Base-by-base conservation (phyloP, 53 echinoderm and acorn worm species). In the Crossaster papposus region DNA sequence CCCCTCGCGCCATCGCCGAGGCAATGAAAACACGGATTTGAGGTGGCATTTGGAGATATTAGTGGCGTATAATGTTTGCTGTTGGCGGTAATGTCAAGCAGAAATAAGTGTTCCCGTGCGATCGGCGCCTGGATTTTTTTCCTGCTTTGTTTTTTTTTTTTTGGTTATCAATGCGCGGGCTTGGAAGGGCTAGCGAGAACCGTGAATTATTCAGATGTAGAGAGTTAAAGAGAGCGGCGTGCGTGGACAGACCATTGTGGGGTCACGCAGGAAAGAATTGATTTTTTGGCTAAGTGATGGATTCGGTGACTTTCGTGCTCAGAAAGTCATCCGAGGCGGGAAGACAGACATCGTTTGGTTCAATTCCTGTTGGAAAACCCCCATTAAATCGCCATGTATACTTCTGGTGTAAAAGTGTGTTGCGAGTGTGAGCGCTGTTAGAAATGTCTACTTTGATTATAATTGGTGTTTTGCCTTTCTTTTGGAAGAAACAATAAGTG, bases 41-140 rank as follows among this genome's bases (percentile, higher is more conserved):
- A 85, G 85, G 73, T 85, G 85, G 85, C 73, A 85, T 85, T 85
- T 85, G 73, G 73, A 85, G 85, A 85, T 85, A 85, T 85, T 85
- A 85, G 85, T 73, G 53, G 54, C 85, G 72, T 73, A 85, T 72
- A 85, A 72, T 85, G 85, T 85, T 68, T 72, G 73, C 85, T 85
- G 73, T 73, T 85, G 85, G 85, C 85, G 85, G 72, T 85, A 72
- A 85, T 85, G 85, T 72, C 85, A 73, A 73, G 85, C 85, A 85
- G 85, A 73, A 85, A 85, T 72, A 85, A 85, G 85, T 85, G 85
- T 54, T 71, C 71, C 72, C 50, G 50, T 65, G 31, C 53, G 85
- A 81, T 82, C 38, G 82, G 82, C 82, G 82, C 82, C 82, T 64
- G 31, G 53, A 29, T 26, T 70, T 70, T 30, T 29, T 28, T 13